Percentiles rank a stretch among this genome's conserved stretches.
phyloP scores from a whole-genome alignment of 2,888 invertebrate species.

The Ellobium chinense region DNA sequence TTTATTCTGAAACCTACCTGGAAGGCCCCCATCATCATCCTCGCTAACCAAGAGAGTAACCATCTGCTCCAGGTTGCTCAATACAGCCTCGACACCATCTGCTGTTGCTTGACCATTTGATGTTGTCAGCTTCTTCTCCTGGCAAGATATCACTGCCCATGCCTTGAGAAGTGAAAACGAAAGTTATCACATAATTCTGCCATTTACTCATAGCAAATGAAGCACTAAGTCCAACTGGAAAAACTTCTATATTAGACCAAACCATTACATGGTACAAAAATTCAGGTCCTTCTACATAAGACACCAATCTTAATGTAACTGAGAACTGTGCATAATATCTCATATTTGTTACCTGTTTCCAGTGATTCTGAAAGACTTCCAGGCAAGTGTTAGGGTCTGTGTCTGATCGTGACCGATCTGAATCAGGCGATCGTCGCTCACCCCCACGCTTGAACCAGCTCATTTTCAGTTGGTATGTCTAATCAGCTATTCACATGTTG shows the following conservation, averaged over 20 bases:
- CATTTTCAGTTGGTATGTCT: conserved; percentile 18
- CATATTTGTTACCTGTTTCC: conserved; percentile 88
- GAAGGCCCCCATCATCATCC: conserved; percentile 79
- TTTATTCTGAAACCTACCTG: too few relatives aligned
- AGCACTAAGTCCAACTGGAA: not conserved
- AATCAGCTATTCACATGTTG: conserved; percentile 64
- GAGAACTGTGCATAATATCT: too few relatives aligned
- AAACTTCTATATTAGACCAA: too few relatives aligned
- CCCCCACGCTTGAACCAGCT: conserved; percentile 50
- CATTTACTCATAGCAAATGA: not conserved
- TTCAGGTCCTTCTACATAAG: too few relatives aligned
- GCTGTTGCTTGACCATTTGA: conserved; percentile 29
- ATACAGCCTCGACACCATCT: conserved; percentile 93
- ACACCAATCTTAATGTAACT: too few relatives aligned
- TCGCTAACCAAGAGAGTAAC: conserved; percentile 90
- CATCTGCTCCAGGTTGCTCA: conserved; percentile 95
- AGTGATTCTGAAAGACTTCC: conserved; percentile 88
- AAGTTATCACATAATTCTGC: too few relatives aligned
- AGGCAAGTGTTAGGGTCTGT: conserved; percentile 88
- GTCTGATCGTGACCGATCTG: conserved; percentile 63
- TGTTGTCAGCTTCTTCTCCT: conserved; percentile 25
- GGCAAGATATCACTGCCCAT: conserved; percentile 26
- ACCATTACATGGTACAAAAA: too few relatives aligned
- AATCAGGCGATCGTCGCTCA: conserved; percentile 34
- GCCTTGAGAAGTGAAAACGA: too few relatives aligned